Evolutionary conservation across 1,140 invertebrate genomes (phyloP).

Genomic region (Patella vulgata): DNA sequence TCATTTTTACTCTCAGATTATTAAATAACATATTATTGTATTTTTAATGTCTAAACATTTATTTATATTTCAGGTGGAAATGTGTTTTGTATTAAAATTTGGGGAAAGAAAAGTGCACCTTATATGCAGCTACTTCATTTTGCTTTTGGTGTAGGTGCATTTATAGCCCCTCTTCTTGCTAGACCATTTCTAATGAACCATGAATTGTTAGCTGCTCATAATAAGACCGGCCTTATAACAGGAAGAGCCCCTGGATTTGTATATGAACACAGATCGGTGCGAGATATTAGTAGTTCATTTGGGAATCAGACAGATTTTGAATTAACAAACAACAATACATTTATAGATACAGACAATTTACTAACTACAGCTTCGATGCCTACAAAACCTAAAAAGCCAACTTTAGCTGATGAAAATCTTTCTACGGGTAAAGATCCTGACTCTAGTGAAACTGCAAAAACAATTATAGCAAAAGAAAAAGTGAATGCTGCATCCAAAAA

Average conservation of each 20-base stretch:
- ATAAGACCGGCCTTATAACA: not conserved
- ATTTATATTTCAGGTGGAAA: constrained; percentile 67
- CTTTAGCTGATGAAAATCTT: constrained; percentile 22
- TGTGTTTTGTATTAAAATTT: constrained; percentile 69
- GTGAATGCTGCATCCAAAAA: too few species aligned
- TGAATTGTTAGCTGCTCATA: too few species aligned
- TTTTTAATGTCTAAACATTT: too few species aligned
- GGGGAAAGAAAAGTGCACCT: constrained; percentile 68
- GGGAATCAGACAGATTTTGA: not conserved
- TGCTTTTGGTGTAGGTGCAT: constrained; percentile 70
- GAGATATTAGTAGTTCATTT: not conserved
- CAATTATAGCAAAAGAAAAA: not conserved
- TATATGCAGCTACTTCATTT: constrained; percentile 71
- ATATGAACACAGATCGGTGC: constrained; percentile 27
- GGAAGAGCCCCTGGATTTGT: constrained; percentile 11
- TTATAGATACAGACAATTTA: too few species aligned
- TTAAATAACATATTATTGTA: too few species aligned
- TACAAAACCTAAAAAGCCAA: constrained; percentile 20
- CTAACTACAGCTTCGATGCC: constrained; percentile 10
- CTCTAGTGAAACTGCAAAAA: not conserved
- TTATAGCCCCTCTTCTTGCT: constrained; percentile 69
- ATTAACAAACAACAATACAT: not conserved
- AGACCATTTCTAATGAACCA: constrained; percentile 63
- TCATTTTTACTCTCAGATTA: too few species aligned
- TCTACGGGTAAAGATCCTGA: not conserved